Evolutionary conservation across 2,888 invertebrate species (phyloP).

Genomic region (Trachelus iudaicus): DNA sequence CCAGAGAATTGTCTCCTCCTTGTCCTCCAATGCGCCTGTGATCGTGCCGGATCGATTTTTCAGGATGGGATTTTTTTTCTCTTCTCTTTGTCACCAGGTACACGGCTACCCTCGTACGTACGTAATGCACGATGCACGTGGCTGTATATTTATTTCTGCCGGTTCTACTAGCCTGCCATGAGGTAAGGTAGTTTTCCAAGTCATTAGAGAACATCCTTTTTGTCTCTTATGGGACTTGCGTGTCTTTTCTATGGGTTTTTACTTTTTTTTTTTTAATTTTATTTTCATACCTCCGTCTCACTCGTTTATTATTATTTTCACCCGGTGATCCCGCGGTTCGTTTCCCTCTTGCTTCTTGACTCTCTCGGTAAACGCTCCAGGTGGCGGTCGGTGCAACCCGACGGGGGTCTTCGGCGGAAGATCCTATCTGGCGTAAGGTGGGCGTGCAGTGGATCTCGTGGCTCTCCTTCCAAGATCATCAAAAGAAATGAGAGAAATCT

Average conservation of each 20-base stretch:
- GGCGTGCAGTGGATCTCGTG: conserved; percentile 27
- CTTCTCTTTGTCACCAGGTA: background rate
- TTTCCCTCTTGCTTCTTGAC: background rate
- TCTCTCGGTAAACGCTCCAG: background rate
- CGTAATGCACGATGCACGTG: background rate
- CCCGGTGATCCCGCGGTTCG: background rate
- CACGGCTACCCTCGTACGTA: background rate
- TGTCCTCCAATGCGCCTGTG: background rate
- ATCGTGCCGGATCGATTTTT: background rate
- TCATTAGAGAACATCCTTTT: background rate
- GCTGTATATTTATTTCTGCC: background rate
- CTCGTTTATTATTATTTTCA: background rate
- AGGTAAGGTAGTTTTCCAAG: background rate
- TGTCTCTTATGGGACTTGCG: background rate
- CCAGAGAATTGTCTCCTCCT: background rate
- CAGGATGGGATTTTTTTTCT: background rate
- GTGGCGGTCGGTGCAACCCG: background rate
- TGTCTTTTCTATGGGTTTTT: background rate
- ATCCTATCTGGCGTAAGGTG: conserved; percentile 38
- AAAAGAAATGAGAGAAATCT: conserved; percentile 8
- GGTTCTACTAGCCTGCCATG: background rate
- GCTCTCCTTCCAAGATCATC: conserved; percentile 18
- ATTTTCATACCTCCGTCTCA: background rate
- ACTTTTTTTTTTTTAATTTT: background rate
- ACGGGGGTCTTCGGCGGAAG: conserved; percentile 18